A percentile compares a stretch with the other conserved stretches of the same genome.
Conservation (phyloP, 2,797 vertebrate genomes). For the Buphagus erythrorhynchus region DNA sequence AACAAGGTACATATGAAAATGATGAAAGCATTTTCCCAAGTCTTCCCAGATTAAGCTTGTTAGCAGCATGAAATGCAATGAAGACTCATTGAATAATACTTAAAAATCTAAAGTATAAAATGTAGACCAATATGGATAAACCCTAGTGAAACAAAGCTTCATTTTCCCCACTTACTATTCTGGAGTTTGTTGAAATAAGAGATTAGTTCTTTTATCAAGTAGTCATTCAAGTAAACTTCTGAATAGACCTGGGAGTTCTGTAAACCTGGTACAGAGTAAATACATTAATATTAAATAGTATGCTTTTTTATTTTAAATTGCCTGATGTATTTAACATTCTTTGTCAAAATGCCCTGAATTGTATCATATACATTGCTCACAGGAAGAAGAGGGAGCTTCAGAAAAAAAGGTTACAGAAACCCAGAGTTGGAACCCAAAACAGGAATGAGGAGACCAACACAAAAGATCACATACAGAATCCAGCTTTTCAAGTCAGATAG, state of each 20-base stretch:
- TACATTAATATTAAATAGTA: slow-evolving; percentile 5
- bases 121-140: slow-evolving; percentile 58
- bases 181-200: slow-evolving; percentile 48
- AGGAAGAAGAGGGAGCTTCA: neutral
- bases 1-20: slow-evolving; percentile 61
- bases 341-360: neutral
- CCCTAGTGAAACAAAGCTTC: slow-evolving; percentile 50
- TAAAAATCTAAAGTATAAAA: slow-evolving; percentile 62
- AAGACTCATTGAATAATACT: slow-evolving; percentile 63
- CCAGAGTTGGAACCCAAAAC: neutral
- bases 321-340: neutral
- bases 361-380: neutral
- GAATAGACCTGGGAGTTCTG: neutral
- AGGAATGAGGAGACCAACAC: neutral
- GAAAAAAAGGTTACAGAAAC: neutral
- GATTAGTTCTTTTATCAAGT: slow-evolving; percentile 60
- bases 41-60: slow-evolving; percentile 60
- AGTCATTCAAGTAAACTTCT: slow-evolving; percentile 46
- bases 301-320: slow-evolving; percentile 9
- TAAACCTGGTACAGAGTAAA: slow-evolving; percentile 12
- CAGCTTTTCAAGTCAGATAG: neutral
- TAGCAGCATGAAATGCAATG: slow-evolving; percentile 66
- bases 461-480: neutral
- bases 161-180: slow-evolving; percentile 51
- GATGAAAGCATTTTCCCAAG: slow-evolving; percentile 52